phyloP scores from a whole-genome alignment of 1,140 invertebrate genomes.

The Calliopsis andreniformis region DNA sequence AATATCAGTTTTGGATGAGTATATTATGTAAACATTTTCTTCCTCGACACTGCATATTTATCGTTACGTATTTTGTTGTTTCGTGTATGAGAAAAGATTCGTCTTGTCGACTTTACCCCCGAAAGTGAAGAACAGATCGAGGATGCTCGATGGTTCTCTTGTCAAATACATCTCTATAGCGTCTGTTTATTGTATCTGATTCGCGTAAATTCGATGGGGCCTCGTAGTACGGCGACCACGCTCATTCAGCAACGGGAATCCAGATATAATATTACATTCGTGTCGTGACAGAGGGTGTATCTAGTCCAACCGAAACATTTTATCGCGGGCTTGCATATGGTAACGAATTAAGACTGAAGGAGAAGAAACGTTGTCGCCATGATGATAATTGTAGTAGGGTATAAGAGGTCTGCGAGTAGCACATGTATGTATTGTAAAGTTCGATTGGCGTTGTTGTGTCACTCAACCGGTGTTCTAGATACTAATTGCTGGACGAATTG shows the following conservation, averaged over 20 bases:
- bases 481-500: slow-evolving; percentile 7
- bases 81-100: neutral
- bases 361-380: neutral
- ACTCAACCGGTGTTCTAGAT: neutral
- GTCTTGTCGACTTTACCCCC: too few relatives aligned
- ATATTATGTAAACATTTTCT: neutral
- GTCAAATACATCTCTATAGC: neutral
- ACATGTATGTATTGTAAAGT: too few relatives aligned
- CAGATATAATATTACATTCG: slow-evolving; percentile 7
- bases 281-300: neutral
- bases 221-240: neutral
- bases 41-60: neutral
- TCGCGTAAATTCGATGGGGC: neutral
- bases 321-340: slow-evolving; percentile 5
- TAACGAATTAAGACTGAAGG: neutral
- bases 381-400: too few relatives aligned
- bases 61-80: neutral
- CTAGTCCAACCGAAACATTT: slow-evolving; percentile 9
- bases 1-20: slow-evolving; percentile 4
- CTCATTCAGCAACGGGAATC: slow-evolving; percentile 9
- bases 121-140: too few relatives aligned
- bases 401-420: too few relatives aligned
- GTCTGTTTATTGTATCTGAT: slow-evolving; percentile 3
- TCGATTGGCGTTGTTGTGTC: neutral
- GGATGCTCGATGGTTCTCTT: neutral